Evolutionary conservation across 1,140 invertebrate genomes (phyloP).

Genomic region (Drosophila hydei): DNA sequence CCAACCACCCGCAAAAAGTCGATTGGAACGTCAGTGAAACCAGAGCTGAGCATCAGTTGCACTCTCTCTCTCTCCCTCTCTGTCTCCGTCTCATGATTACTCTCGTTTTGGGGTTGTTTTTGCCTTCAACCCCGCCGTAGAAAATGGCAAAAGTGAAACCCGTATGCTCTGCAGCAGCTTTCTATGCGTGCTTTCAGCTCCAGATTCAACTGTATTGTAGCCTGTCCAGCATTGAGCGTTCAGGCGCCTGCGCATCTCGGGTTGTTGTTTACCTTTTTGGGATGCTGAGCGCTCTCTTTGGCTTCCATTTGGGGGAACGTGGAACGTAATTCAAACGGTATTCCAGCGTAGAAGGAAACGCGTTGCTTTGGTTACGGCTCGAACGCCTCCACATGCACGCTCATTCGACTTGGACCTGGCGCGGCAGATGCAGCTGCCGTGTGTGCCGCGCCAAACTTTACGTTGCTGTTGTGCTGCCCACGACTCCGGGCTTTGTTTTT

Average conservation of each 20-base stretch:
- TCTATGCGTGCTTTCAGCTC: too few relatives aligned
- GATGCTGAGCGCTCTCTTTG: conserved; percentile 39
- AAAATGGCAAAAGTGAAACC: conserved; percentile 65
- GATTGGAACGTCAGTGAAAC: conserved; percentile 63
- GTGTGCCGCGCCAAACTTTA: conserved; percentile 11
- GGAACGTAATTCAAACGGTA: conserved; percentile 12
- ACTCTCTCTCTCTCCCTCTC: background rate
- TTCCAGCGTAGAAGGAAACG: conserved; percentile 40
- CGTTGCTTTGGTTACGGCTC: conserved; percentile 22
- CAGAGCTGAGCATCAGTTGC: conserved; percentile 12
- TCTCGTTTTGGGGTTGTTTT: conserved; percentile 34
- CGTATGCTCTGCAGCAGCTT: conserved; percentile 20
- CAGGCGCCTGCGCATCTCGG: conserved; percentile 58
- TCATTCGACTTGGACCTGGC: conserved; percentile 75
- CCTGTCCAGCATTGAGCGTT: conserved; percentile 19
- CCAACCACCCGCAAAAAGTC: conserved; percentile 63
- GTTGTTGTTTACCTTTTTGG: conserved; percentile 55
- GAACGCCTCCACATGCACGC: conserved; percentile 67
- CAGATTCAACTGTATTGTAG: background rate
- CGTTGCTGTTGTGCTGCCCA: conserved; percentile 19
- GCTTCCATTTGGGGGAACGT: conserved; percentile 40
- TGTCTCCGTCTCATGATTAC: background rate
- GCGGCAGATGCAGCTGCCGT: conserved; percentile 61
- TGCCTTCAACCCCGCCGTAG: conserved; percentile 42
- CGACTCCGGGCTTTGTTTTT: conserved; percentile 49